Base-by-base conservation (phyloP, 2,797 vertebrate genomes). In the Gymnodraco acuticeps region DNA sequence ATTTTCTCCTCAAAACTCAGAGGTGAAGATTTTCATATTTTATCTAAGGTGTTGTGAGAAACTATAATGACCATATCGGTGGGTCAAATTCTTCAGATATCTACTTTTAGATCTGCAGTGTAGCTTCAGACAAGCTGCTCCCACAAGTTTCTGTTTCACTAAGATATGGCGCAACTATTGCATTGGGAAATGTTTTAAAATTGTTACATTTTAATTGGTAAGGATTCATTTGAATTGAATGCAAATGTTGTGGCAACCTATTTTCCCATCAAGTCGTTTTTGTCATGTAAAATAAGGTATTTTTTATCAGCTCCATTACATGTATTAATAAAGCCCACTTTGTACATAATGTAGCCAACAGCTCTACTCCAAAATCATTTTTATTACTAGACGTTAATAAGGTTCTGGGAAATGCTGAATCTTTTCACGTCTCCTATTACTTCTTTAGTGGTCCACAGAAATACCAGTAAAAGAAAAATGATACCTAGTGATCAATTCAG, bases 321-420 rank as follows among this genome's bases (percentile, higher is more conserved):
- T 15, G 43, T 14, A 55, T 60, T 50, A 61, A 31, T 48, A 62
- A 71, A 50, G 20, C 3, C 23, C 10, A 6, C 63, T 68, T 63
- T 19, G 1, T 15, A 5, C 48, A 16, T 54, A 0, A 46, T 48
- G 9, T 48, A 42, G 14, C 46, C 23, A 60, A 47, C 9, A 9
- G 50, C 23, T 13, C 3, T 15, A 43, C 2, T 53, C 15, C 23
- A 53, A 53, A 56, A 16, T 43, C 1, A 3, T 38, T 0, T 23
- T 19, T 68, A 56, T 46, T 63, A 62, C 10, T 10, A 46, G 46
- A 47, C 0, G 3, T 58, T 20, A 20, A 62, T 56, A 17, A 27
- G 41, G 31, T 76, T 58, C 27, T 61, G 14, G 33, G 15, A 51
- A 61, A 45, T 64, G 60, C 42, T 4, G 43, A 58, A 64, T 64